Percentiles rank a stretch among this genome's conserved stretches.
These are phyloP conservation scores for Hyalella azteca DNA, from an alignment of 2,888 invertebrate species.

Conservation along the genomic window DNA sequence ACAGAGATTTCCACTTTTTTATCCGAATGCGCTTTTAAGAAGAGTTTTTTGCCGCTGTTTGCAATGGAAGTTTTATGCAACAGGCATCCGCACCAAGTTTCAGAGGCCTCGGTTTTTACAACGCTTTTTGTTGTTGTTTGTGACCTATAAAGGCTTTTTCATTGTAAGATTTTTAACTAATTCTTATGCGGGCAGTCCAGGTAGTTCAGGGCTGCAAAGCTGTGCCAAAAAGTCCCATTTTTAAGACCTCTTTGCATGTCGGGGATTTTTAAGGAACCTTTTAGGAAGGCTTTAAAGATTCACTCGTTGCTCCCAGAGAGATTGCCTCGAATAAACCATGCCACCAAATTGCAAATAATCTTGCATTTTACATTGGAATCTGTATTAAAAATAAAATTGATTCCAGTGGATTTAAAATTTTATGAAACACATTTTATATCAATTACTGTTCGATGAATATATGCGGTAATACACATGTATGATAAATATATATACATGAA, in stretches of 20 bases:
- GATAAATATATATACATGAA: too few relatives aligned
- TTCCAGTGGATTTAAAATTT: too few relatives aligned
- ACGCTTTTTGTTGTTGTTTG: slow-evolving; percentile 23
- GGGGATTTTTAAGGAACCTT: background rate
- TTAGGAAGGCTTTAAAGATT: too few relatives aligned
- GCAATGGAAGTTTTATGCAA: slow-evolving; percentile 31
- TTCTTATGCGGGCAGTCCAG: background rate
- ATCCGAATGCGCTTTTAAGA: background rate
- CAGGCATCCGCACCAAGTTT: background rate
- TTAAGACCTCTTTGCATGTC: background rate
- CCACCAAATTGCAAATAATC: too few relatives aligned
- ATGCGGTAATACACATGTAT: too few relatives aligned
- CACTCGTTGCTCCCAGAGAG: too few relatives aligned
- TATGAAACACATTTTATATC: too few relatives aligned
- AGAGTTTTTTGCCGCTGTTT: background rate
- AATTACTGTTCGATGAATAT: too few relatives aligned
- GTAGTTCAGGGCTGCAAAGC: slow-evolving; percentile 17
- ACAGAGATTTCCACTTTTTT: slow-evolving; percentile 19
- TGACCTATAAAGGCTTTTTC: slow-evolving; percentile 23
- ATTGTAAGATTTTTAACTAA: background rate
- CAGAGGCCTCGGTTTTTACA: slow-evolving; percentile 1
- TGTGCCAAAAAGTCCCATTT: slow-evolving; percentile 3
- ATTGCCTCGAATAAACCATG: too few relatives aligned
- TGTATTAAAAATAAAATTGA: too few relatives aligned
- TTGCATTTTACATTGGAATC: too few relatives aligned